Percentiles rank a stretch among this genome's conserved stretches.
These are phyloP conservation scores for Ennomos fuscantarius DNA, from an alignment of 2,888 invertebrate genomes.

Conservation along the genomic window DNA sequence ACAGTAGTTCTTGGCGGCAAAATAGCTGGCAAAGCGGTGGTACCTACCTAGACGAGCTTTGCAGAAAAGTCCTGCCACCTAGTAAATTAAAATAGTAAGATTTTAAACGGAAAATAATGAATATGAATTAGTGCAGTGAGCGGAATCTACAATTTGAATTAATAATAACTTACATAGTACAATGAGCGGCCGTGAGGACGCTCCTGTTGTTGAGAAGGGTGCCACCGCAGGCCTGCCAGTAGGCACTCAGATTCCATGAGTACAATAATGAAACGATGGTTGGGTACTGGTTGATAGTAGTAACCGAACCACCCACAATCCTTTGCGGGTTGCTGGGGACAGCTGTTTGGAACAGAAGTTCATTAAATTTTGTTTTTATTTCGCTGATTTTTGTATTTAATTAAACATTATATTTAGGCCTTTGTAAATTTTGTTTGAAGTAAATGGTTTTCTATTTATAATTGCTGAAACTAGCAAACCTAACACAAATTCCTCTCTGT, in stretches of 20 bases:
- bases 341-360: conserved; percentile 8
- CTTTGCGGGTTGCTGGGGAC: conserved; percentile 41
- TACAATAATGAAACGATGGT: conserved; percentile 46
- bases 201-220: conserved; percentile 52
- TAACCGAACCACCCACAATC: conserved; percentile 57
- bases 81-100: not conserved
- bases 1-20: too few species aligned
- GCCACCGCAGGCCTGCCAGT: conserved; percentile 53
- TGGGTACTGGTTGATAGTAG: conserved; percentile 52
- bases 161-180: conserved; percentile 44
- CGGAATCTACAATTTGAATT: conserved; percentile 51
- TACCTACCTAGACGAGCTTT: too few species aligned
- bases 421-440: too few species aligned
- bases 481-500: too few species aligned
- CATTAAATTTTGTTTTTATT: too few species aligned
- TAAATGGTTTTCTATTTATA: too few species aligned
- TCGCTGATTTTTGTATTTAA: too few species aligned
- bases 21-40: too few species aligned
- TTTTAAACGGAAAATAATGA: conserved; percentile 16
- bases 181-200: conserved; percentile 57
- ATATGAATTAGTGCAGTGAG: conserved; percentile 51
- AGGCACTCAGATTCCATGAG: conserved; percentile 38
- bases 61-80: too few species aligned
- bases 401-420: too few species aligned
- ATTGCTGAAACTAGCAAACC: too few species aligned